Base-by-base conservation (phyloP, 1,140 invertebrate species). In the Zaprionus ornatus region DNA sequence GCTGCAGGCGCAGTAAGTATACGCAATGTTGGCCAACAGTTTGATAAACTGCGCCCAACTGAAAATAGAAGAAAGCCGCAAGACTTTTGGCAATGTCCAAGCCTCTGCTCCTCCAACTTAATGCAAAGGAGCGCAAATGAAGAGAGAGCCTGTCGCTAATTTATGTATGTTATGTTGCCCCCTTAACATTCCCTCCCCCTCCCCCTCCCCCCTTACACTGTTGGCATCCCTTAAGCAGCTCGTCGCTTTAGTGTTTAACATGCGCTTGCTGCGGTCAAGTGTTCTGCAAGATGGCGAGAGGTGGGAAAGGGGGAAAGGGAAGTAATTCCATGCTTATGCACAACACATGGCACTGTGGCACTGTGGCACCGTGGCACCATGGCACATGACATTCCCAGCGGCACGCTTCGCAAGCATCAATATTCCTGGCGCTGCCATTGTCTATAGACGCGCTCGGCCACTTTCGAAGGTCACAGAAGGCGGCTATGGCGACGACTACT, bases 31-130 rank as follows among this genome's bases (percentile, higher is more conserved):
- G 63, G 77, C 65, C 72, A 73, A 35, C 79, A 82, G 74, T 82
- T 78, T 82, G 80, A 82, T 82, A 82, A 82, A 82, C 80, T 82
- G 80, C 79, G 75, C 82, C 79, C 68, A 79, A 74, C 79, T 61
- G 67, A 71, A 68, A 77, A 63, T 77, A 67, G 68, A 73, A 76
- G 56, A 64, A 64, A 54, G 75, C 80, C 74, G 74, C 79, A 82
- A 67, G 74, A 82, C 35, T 82, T 82, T 82, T 56, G 59, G 52
- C 29, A 29, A 17, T 32, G 23, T 60, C 19, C n/a, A 35, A 21
- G 10, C 13, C 5, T 42, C n/a, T 21, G 35, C 27, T 35, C 40
- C 42, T 55, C 13, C 35, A 37, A 57, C 64, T 72, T 60, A 71
- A 69, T 76, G 65, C 75, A 64, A 62, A 56, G 52, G 32, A 77